These are phyloP conservation scores for Pemphigus obesinymphae DNA, from an alignment of 1,140 invertebrate species.

Conservation along the genomic window DNA sequence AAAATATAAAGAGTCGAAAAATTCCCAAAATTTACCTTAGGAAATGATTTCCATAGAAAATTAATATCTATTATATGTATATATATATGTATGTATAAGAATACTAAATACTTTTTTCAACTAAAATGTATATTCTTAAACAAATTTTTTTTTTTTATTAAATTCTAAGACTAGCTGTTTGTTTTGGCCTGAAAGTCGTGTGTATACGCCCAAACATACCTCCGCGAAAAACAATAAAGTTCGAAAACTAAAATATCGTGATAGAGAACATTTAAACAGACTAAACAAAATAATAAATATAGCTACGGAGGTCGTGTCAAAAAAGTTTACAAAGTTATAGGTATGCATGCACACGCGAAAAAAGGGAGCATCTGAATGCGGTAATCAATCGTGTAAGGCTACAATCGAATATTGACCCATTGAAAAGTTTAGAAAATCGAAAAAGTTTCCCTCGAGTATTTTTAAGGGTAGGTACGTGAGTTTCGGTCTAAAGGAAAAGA, in stretches of 20 bases:
- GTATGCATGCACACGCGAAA: background rate
- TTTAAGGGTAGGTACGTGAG: background rate
- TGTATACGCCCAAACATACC: background rate
- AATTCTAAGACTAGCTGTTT: no score
- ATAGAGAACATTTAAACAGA: background rate
- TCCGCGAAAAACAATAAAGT: background rate
- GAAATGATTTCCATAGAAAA: no score
- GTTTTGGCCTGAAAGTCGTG: no score
- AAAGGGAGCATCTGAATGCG: background rate
- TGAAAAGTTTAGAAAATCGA: constrained; percentile 27
- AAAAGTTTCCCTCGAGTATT: constrained; percentile 25
- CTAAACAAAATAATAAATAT: background rate
- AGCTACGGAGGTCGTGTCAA: background rate
- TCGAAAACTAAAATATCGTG: background rate
- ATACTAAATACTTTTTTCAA: no score
- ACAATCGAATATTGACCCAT: constrained; percentile 23
- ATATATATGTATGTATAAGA: no score
- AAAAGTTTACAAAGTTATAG: background rate
- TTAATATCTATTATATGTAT: no score
- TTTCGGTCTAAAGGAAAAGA: background rate
- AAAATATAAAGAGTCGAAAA: no score
- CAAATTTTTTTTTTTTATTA: no score
- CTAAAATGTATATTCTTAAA: no score
- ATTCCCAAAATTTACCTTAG: no score
- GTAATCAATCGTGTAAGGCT: constrained; percentile 23